phyloP scores from a whole-genome alignment of 2,797 vertebrate species.

The Megalops cyprinoides region DNA sequence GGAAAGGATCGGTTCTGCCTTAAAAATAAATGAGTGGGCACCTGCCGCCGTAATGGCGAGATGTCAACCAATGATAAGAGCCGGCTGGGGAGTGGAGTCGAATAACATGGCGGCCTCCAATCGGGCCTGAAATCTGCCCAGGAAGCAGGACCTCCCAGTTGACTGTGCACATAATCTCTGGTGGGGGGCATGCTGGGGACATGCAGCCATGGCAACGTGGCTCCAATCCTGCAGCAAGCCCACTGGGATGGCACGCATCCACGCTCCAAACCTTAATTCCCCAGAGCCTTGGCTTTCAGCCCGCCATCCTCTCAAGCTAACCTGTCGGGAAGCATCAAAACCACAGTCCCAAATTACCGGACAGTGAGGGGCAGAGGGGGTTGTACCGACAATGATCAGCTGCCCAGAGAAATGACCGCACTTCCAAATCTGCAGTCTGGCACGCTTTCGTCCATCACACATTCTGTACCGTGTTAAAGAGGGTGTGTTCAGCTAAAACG shows the following conservation, averaged over 20 bases:
- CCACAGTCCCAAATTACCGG: too few relatives aligned
- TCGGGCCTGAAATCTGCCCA: background rate
- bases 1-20: background rate
- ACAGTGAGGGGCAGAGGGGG: too few relatives aligned
- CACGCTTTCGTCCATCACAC: too few relatives aligned
- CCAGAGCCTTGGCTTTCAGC: too few relatives aligned
- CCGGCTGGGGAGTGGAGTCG: background rate
- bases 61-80: slow-evolving; percentile 1
- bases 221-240: background rate
- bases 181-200: background rate
- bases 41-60: background rate
- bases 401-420: too few relatives aligned
- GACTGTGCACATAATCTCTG: background rate
- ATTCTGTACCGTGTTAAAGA: too few relatives aligned
- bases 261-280: background rate
- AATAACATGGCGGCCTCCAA: background rate
- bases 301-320: too few relatives aligned
- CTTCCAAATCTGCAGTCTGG: too few relatives aligned
- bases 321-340: too few relatives aligned
- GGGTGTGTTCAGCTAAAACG: too few relatives aligned
- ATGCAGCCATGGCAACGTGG: background rate
- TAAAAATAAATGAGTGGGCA: background rate
- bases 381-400: too few relatives aligned
- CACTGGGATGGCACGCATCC: too few relatives aligned
- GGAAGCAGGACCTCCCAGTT: background rate